phyloP scores from a whole-genome alignment of 2,113 vertebrate species.

The Pseudopodoces humilis region DNA sequence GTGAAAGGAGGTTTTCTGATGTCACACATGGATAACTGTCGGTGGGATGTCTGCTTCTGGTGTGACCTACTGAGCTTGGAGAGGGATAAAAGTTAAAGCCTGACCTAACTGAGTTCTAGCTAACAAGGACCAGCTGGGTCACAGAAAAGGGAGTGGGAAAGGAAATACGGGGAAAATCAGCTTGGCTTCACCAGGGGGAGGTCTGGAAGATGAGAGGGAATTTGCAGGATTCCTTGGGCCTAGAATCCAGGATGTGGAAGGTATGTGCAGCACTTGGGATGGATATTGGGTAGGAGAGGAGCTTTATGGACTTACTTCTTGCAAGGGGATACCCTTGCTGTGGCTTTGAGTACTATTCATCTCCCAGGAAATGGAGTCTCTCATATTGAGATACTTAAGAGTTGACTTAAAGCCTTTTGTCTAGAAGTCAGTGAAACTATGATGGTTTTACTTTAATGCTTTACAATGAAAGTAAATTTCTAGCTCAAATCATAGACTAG shows the following conservation, averaged over 20 bases:
- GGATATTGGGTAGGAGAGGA: neutral
- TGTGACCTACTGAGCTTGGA: conserved; percentile 34
- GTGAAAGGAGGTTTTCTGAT: conserved; percentile 2
- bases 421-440: neutral
- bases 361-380: neutral
- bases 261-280: accelerated
- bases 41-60: neutral
- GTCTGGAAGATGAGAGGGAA: neutral
- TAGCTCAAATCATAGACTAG: neutral
- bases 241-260: neutral
- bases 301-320: neutral
- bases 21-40: neutral
- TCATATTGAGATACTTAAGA: neutral
- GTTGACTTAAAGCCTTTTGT: neutral
- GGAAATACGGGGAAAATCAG: neutral
- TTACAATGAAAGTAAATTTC: neutral
- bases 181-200: neutral
- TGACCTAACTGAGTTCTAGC: conserved; percentile 4
- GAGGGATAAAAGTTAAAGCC: conserved; percentile 6
- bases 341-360: neutral
- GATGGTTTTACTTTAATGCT: neutral
- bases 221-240: neutral
- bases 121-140: conserved; percentile 17
- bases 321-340: neutral
- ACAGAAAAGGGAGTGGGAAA: neutral